Conservation (phyloP, 2,113 vertebrate species). For the Nycticebus coucang region DNA sequence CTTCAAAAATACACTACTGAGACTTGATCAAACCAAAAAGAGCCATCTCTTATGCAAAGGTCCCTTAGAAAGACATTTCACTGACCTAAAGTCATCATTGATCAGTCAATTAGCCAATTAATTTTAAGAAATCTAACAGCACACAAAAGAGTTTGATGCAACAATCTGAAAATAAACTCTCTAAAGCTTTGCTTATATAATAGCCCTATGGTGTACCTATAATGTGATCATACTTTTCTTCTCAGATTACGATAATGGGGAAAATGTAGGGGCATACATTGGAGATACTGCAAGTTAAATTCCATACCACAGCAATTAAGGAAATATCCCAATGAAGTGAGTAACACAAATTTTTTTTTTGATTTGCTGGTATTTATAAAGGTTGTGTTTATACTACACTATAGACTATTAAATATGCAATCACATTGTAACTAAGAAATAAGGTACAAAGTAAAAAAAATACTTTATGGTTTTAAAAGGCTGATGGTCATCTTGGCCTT, state of each 20-base stretch:
- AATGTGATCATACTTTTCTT: neutral
- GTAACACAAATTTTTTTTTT: neutral
- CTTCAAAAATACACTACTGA: no score
- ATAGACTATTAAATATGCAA: neutral
- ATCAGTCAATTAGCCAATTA: neutral
- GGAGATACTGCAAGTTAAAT: neutral
- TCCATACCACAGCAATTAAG: neutral
- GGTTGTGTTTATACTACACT: neutral
- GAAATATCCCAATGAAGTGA: no score
- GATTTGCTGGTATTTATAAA: neutral
- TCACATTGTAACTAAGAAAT: neutral
- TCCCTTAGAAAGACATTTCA: neutral
- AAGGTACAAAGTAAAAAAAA: neutral
- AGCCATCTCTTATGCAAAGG: neutral
- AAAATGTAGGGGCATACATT: neutral
- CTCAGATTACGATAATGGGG: neutral
- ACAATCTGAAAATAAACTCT: conserved; percentile 10
- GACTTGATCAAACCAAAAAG: no score
- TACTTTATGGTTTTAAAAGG: neutral
- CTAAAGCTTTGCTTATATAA: neutral
- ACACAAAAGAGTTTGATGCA: neutral
- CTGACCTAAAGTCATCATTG: neutral
- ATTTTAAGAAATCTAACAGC: neutral
- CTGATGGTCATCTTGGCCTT: neutral
- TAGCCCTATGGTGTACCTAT: neutral